phyloP scores from a whole-genome alignment of 2,797 vertebrate species.

The Periparus ater region DNA sequence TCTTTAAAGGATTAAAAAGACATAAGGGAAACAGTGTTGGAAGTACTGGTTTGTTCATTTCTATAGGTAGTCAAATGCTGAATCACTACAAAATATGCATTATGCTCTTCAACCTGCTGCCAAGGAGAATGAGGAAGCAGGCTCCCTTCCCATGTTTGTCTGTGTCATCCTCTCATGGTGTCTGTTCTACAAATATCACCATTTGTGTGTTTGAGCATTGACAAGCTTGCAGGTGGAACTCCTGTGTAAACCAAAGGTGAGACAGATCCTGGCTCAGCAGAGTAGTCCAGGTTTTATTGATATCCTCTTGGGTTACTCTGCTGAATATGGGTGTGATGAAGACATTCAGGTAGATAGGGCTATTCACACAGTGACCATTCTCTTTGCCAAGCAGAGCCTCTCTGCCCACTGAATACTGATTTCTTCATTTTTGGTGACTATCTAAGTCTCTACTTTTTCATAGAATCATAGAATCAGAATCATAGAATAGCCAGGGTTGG shows the following conservation, averaged over 20 bases:
- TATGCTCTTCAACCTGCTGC: conserved; percentile 1
- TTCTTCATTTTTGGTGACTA: not conserved
- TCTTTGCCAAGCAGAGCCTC: not conserved
- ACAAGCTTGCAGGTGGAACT: not conserved
- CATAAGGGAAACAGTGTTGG: not conserved
- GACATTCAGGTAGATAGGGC: not conserved
- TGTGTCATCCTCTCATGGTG: not conserved
- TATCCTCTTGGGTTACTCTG: not conserved
- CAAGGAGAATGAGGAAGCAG: conserved; percentile 12
- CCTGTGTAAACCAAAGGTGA: not conserved
- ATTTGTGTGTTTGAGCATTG: not conserved
- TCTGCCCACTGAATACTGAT: not conserved
- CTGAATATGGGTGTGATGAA: not conserved
- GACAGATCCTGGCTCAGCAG: not conserved
- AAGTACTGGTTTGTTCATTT: not conserved
- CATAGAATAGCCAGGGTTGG: not conserved
- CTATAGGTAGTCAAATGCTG: conserved; percentile 7
- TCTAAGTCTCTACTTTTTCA: not conserved
- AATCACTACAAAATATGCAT: not conserved
- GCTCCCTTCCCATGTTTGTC: not conserved
- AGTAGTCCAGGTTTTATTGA: not conserved
- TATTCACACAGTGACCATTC: not conserved
- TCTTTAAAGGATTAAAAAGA: not conserved
- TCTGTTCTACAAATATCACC: not conserved
- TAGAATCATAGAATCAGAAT: not conserved